Evolutionary conservation across 2,113 vertebrate species (phyloP), one percentile per base, ranked within the genome.

Genomic region (Gnathonemus echidnorhynchus): DNA sequence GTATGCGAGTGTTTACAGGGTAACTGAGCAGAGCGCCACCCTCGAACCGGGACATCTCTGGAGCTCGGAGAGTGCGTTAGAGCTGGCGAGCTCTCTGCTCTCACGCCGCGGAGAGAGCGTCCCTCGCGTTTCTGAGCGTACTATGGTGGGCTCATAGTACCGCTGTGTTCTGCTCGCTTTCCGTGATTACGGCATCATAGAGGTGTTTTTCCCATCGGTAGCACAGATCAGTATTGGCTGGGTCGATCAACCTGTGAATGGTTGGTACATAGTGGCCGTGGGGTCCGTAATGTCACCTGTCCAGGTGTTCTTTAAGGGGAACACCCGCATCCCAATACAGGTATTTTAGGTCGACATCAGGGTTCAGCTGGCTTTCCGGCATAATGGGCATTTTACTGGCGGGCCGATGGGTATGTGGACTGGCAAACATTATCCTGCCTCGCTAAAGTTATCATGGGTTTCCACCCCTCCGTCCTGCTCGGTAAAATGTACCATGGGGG

Each of bases 1-100:
- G 27, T 91, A 86, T 87, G 66, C 90, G 89, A 89, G 80, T 92
- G 90, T 90, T 83, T 89, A 24, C 42, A 15, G n/a, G n/a, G 66
- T 27, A 27, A 11, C 9, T 4, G 74, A 10, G 74, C 31, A 19
- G 74, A 39, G 15, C 5, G 3, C 70, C 1, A 0, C 2, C 58
- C n/a, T 77, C 31, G 3, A 39, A 77, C 31, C 0, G 5, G 31
- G 15, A 35, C 15, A 15, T 77, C 31, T 39, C 35, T 7, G 74
- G 74, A 42, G 31, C 1, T 17, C 5, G 3, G 35, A 2, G 31
- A 15, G 70, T 39, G 66, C 15, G 1, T 77, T 77, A 39, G 13
- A 77, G 74, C 35, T 6, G 31, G 70, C 1, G 15, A 39, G 13
- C 13, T 77, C 27, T 77, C 31, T 5, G 31, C 31, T 19, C 35